Percentiles rank a stretch among this genome's conserved stretches.
These are phyloP conservation scores for Molothrus ater DNA, from an alignment of 2,797 vertebrate genomes.

Conservation along the genomic window DNA sequence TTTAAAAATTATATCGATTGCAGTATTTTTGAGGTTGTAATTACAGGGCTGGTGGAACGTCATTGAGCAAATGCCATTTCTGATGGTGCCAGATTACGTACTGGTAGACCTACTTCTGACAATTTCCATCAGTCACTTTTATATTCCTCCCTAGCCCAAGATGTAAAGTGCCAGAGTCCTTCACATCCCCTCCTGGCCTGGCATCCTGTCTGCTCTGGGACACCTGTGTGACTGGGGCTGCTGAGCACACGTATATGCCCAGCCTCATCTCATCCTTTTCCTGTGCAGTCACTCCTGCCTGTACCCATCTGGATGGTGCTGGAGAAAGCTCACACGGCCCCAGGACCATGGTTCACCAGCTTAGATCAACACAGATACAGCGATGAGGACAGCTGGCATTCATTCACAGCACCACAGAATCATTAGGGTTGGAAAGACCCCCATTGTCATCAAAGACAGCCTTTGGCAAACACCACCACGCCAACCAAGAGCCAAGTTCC, in stretches of 20 bases:
- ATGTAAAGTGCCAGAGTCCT: background rate
- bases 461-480: background rate
- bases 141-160: background rate
- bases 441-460: background rate
- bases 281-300: background rate
- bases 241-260: background rate
- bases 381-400: background rate
- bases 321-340: background rate
- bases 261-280: background rate
- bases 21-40: background rate
- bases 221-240: background rate
- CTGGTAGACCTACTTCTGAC: background rate
- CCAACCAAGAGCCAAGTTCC: background rate
- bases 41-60: background rate
- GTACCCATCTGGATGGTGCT: background rate
- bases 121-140: background rate
- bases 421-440: background rate
- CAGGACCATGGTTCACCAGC: background rate
- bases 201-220: background rate
- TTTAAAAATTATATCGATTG: background rate
- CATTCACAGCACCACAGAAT: background rate
- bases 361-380: background rate
- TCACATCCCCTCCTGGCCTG: background rate
- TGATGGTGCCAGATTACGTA: rapidly evolving
- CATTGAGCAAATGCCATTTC: background rate